Evolutionary conservation across 2,113 vertebrate species (phyloP).

Genomic region (Tragelaphus scriptus): DNA sequence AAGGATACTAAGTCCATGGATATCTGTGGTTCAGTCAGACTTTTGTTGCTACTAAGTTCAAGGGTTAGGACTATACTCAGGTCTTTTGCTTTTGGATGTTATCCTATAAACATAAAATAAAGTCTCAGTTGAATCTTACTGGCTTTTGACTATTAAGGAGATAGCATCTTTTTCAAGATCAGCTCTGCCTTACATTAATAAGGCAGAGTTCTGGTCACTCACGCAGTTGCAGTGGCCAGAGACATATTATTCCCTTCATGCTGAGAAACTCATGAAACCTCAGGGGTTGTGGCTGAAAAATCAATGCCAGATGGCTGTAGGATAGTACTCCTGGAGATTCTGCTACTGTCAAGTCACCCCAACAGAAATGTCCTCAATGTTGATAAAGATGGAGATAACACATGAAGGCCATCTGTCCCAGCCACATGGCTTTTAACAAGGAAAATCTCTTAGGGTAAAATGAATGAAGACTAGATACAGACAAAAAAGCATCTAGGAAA

Average conservation of each 20-base stretch:
- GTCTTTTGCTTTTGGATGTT: not conserved
- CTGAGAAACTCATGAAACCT: slow-evolving; percentile 49
- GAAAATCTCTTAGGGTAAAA: slow-evolving; percentile 55
- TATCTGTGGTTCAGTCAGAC: not conserved
- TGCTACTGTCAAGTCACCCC: slow-evolving; percentile 44
- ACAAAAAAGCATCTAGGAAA: slow-evolving; percentile 29
- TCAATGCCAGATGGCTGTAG: slow-evolving; percentile 61
- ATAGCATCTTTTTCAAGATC: not conserved
- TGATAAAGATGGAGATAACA: slow-evolving; percentile 56
- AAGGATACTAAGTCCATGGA: not conserved
- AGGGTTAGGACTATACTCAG: not conserved
- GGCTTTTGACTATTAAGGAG: not conserved
- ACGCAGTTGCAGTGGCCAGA: slow-evolving; percentile 10
- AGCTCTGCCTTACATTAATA: not conserved
- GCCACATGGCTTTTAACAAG: slow-evolving; percentile 57
- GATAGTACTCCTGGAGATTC: slow-evolving; percentile 39
- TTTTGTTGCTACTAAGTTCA: not conserved
- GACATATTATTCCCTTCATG: slow-evolving; percentile 37
- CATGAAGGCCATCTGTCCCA: slow-evolving; percentile 57
- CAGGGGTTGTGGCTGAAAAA: slow-evolving; percentile 55
- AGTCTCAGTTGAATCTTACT: not conserved
- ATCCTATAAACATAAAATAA: not conserved
- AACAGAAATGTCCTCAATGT: slow-evolving; percentile 18
- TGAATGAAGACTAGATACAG: slow-evolving; percentile 37
- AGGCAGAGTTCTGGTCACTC: not conserved